phyloP scores from a whole-genome alignment of 2,113 vertebrate species.

The Amphiprion ocellaris region DNA sequence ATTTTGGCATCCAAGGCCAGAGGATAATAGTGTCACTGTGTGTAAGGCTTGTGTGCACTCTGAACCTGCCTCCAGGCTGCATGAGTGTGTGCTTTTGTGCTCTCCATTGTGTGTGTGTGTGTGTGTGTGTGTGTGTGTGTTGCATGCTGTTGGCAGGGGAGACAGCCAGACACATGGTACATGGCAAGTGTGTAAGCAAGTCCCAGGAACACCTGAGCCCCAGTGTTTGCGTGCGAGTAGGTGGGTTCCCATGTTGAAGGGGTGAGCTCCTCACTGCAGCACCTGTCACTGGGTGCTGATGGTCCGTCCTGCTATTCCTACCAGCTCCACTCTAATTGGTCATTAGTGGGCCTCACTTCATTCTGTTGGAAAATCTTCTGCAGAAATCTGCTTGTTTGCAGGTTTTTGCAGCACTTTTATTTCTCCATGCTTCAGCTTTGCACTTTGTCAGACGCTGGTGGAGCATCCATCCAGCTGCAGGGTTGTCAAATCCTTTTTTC shows the following conservation, averaged over 20 bases:
- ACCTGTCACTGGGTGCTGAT: slow-evolving; percentile 65
- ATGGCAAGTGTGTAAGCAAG: slow-evolving; percentile 69
- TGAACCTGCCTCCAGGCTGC: slow-evolving; percentile 52
- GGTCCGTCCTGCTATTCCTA: slow-evolving; percentile 60
- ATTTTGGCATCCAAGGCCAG: slow-evolving; percentile 69
- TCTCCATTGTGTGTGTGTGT: slow-evolving; percentile 28
- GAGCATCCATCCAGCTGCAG: background rate
- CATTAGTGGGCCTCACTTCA: slow-evolving; percentile 50
- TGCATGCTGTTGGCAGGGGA: slow-evolving; percentile 63
- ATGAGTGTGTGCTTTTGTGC: slow-evolving; percentile 41
- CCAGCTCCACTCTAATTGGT: slow-evolving; percentile 57
- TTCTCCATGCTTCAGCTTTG: slow-evolving; percentile 1
- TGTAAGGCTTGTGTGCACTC: slow-evolving; percentile 36
- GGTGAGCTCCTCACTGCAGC: slow-evolving; percentile 51
- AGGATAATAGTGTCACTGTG: slow-evolving; percentile 68
- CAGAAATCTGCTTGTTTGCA: slow-evolving; percentile 8
- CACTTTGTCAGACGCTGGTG: background rate
- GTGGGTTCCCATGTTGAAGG: slow-evolving; percentile 58
- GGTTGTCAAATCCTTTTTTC: background rate
- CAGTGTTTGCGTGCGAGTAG: slow-evolving; percentile 20
- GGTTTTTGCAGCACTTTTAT: slow-evolving; percentile 3
- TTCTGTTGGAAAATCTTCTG: slow-evolving; percentile 29
- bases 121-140: slow-evolving; percentile 44
- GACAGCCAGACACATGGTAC: slow-evolving; percentile 61
- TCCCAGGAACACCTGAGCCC: slow-evolving; percentile 76